Conservation (phyloP, 2,888 invertebrate genomes). For the Carpatolechia fugitivella region DNA sequence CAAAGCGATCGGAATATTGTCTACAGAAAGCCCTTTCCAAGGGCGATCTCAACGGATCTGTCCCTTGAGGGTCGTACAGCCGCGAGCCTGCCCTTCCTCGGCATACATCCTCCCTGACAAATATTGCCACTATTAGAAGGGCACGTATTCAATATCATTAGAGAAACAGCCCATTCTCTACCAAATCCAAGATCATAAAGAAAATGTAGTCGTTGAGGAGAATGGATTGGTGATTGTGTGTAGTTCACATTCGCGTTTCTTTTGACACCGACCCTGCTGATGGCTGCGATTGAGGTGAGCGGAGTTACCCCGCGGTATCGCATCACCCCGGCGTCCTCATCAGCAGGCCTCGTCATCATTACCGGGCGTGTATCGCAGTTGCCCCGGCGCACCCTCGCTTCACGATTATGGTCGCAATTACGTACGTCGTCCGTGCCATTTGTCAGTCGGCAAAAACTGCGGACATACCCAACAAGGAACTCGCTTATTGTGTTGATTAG, state of each 20-base stretch:
- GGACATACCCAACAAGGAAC: not conserved
- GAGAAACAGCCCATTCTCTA: not conserved
- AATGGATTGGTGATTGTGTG: not conserved
- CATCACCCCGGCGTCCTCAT: not conserved
- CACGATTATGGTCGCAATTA: not conserved
- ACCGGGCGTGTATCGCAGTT: not conserved
- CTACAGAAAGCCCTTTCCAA: slow-evolving; percentile 5
- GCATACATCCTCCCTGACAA: slow-evolving; percentile 29
- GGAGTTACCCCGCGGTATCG: too few relatives aligned
- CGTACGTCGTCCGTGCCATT: not conserved
- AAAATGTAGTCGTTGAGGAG: not conserved
- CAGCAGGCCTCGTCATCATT: not conserved
- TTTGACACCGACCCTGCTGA: not conserved
- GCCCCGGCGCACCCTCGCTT: not conserved
- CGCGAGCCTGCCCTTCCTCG: slow-evolving; percentile 16
- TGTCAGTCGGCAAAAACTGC: not conserved
- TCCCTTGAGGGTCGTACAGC: slow-evolving; percentile 23
- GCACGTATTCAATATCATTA: slow-evolving; percentile 18
- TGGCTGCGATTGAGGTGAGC: not conserved
- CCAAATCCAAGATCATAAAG: not conserved
- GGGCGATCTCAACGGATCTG: slow-evolving; percentile 18
- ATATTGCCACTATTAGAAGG: slow-evolving; percentile 24
- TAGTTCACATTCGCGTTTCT: not conserved
- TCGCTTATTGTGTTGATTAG: too few relatives aligned
- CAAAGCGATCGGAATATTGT: slow-evolving; percentile 10